phyloP scores from a whole-genome alignment of 2,113 vertebrate genomes.

The Zootoca vivipara region DNA sequence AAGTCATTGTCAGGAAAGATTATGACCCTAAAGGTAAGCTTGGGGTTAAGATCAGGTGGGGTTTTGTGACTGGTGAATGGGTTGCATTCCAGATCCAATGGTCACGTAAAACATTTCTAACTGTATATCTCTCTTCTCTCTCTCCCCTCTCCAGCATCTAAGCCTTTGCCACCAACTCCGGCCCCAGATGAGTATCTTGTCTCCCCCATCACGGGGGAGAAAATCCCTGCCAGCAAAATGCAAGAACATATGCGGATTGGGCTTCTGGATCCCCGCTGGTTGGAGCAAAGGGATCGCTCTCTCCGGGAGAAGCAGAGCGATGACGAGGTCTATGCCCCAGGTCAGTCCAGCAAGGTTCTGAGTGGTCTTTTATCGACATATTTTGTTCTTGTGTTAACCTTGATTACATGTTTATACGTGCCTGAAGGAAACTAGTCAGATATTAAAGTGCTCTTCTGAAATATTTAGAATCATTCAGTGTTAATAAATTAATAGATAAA shows the following conservation, averaged over 20 bases:
- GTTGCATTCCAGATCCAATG: not conserved
- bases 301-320: conserved; percentile 96
- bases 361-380: not conserved
- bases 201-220: conserved; percentile 98
- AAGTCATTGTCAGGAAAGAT: conserved; percentile 97
- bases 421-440: no score
- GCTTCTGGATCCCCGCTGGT: conserved; percentile 95
- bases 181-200: conserved; percentile 93
- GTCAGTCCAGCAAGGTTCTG: conserved; percentile 44
- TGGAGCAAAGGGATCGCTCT: conserved; percentile 95
- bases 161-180: conserved; percentile 78
- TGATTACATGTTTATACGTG: not conserved
- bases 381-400: fast-evolving
- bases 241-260: conserved; percentile 99
- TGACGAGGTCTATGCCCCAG: conserved; percentile 96
- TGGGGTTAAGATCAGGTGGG: not conserved
- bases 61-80: not conserved
- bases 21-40: conserved; percentile 95
- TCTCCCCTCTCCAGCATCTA: conserved; percentile 82
- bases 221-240: conserved; percentile 98
- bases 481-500: no score
- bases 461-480: not conserved
- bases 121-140: not conserved
- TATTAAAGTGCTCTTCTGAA: not conserved
- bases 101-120: conserved; percentile 4